A percentile compares a stretch with the other conserved stretches of the same genome.
phyloP scores from a whole-genome alignment of 2,888 invertebrate species.

The Sisyra nigra region DNA sequence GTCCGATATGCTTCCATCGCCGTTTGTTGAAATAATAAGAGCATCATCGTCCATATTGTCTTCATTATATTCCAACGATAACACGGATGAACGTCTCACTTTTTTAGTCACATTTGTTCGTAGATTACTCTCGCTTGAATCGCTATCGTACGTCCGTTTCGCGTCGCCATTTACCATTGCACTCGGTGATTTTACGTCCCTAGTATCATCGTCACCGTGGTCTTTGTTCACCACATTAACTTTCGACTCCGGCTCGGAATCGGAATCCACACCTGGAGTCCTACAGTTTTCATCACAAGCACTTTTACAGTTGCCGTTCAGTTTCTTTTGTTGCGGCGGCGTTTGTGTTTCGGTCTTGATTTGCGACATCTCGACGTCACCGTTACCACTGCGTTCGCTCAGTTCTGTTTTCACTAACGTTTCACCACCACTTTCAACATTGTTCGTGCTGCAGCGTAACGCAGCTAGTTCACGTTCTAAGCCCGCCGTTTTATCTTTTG shows the following conservation, averaged over 20 bases:
- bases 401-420: conserved; percentile 14
- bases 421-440: not conserved
- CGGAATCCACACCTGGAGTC: conserved; percentile 11
- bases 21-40: conserved; percentile 51
- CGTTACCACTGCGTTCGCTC: conserved; percentile 17
- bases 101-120: conserved; percentile 41
- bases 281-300: conserved; percentile 3
- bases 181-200: conserved; percentile 18
- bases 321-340: conserved; percentile 9
- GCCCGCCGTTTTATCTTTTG: conserved; percentile 49
- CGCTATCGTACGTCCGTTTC: conserved; percentile 29
- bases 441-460: conserved; percentile 11
- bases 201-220: conserved; percentile 27
- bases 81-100: conserved; percentile 51
- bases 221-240: conserved; percentile 26
- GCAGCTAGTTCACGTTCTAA: conserved; percentile 40
- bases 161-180: conserved; percentile 15
- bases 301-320: conserved; percentile 11
- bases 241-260: conserved; percentile 23
- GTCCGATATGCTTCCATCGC: conserved; percentile 36
- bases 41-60: conserved; percentile 62
- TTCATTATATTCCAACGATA: conserved; percentile 58
- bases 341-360: conserved; percentile 14
- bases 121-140: conserved; percentile 27
- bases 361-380: conserved; percentile 16